Evolutionary conservation across 2,888 invertebrate genomes (phyloP).

Genomic region (Noctuana brunneofusca): DNA sequence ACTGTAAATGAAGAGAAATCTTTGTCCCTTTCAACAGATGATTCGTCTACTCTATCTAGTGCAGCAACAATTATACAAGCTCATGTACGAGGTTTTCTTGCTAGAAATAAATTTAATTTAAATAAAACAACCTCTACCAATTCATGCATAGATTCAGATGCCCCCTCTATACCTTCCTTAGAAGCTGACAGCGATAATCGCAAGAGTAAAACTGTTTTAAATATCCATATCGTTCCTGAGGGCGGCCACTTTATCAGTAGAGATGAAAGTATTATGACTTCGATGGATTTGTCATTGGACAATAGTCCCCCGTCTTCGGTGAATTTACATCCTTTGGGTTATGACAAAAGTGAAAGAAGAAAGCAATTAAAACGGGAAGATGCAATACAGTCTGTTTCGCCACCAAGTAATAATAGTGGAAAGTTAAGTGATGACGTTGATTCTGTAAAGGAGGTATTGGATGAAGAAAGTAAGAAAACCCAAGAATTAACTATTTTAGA

Average conservation of each 20-base stretch:
- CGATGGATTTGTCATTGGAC: slow-evolving; percentile 71
- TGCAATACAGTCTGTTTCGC: slow-evolving; percentile 77
- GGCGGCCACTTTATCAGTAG: slow-evolving; percentile 65
- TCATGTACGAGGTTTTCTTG: slow-evolving; percentile 86
- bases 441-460: slow-evolving; percentile 49
- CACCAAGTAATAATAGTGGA: slow-evolving; percentile 73
- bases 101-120: slow-evolving; percentile 77
- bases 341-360: slow-evolving; percentile 70
- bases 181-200: slow-evolving; percentile 62
- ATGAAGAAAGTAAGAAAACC: slow-evolving; percentile 37
- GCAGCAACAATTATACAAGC: slow-evolving; percentile 87
- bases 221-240: slow-evolving; percentile 76
- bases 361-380: slow-evolving; percentile 78
- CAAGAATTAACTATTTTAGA: slow-evolving; percentile 11
- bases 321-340: slow-evolving; percentile 71
- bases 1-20: slow-evolving; percentile 81
- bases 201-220: slow-evolving; percentile 69
- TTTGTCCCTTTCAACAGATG: slow-evolving; percentile 75
- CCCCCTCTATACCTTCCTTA: slow-evolving; percentile 55
- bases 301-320: slow-evolving; percentile 69
- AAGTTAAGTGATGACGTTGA: slow-evolving; percentile 75
- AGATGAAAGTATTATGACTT: slow-evolving; percentile 72
- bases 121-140: slow-evolving; percentile 68
- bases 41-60: slow-evolving; percentile 77
- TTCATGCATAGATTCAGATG: slow-evolving; percentile 67